Evolutionary conservation across 2,113 vertebrate genomes (phyloP).

Genomic region (Psephotus haematonotus): DNA sequence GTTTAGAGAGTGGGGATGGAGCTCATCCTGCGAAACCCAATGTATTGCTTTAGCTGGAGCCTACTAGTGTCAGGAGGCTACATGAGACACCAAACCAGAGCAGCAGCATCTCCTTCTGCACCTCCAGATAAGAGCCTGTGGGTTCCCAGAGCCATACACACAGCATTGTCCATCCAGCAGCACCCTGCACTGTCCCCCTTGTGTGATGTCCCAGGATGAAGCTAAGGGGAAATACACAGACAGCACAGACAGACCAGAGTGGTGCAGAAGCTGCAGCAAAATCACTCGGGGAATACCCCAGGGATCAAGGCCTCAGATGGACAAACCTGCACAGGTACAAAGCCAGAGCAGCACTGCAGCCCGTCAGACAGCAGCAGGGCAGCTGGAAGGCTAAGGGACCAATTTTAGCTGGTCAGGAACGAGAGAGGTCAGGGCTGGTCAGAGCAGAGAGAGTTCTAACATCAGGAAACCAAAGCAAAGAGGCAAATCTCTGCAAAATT

Average conservation of each 20-base stretch:
- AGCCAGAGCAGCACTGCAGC: not conserved
- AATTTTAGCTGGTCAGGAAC: not conserved
- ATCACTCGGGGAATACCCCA: not conserved
- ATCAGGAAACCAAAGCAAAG: not conserved
- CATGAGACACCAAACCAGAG: rapidly evolving
- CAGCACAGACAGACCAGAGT: not conserved
- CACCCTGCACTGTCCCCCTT: not conserved
- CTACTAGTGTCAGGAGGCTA: rapidly evolving
- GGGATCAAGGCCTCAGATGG: not conserved
- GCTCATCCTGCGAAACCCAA: not conserved
- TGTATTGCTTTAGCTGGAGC: not conserved
- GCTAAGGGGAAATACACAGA: not conserved
- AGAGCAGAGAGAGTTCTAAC: not conserved
- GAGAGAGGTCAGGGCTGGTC: not conserved
- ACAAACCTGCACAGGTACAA: not conserved
- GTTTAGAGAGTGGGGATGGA: not conserved
- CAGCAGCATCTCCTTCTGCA: not conserved
- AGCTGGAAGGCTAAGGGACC: not conserved
- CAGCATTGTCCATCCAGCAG: not conserved
- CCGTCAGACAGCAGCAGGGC: not conserved
- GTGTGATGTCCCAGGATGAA: not conserved
- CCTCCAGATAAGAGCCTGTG: not conserved
- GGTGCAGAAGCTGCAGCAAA: not conserved
- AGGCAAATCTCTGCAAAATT: not conserved
- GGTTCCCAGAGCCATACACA: not conserved